Conservation (phyloP, 2,797 vertebrate species). For the Eremophila alpestris region DNA sequence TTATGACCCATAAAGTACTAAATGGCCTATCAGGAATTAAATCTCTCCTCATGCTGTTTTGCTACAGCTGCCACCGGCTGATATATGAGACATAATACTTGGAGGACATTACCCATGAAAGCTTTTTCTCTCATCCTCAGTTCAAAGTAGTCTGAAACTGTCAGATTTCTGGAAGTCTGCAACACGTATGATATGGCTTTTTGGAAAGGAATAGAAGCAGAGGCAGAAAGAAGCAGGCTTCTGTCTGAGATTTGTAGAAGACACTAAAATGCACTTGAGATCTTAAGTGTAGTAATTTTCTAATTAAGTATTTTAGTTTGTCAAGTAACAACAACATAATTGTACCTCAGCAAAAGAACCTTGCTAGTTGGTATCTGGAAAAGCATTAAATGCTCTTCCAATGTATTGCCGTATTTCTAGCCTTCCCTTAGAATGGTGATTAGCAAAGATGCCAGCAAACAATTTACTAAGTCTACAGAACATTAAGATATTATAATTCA, state of each 20-base stretch:
- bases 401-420: background rate
- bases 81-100: background rate
- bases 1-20: slow-evolving; percentile 7
- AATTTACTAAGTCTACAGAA: background rate
- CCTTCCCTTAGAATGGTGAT: background rate
- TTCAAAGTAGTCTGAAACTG: background rate
- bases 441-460: background rate
- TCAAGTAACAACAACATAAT: background rate
- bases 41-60: background rate
- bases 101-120: background rate
- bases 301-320: background rate
- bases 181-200: background rate
- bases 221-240: background rate
- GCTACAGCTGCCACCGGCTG: background rate
- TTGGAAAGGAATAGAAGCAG: background rate
- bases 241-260: background rate
- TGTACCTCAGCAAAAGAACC: background rate
- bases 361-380: background rate
- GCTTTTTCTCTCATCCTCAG: background rate
- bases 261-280: background rate
- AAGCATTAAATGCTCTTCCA: background rate
- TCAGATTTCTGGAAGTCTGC: background rate
- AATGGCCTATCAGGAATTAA: background rate
- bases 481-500: background rate
- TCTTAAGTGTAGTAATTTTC: background rate